A percentile compares a stretch with the other conserved stretches of the same genome.
phyloP scores from a whole-genome alignment of 2,113 vertebrate genomes.

The Rostratula benghalensis region DNA sequence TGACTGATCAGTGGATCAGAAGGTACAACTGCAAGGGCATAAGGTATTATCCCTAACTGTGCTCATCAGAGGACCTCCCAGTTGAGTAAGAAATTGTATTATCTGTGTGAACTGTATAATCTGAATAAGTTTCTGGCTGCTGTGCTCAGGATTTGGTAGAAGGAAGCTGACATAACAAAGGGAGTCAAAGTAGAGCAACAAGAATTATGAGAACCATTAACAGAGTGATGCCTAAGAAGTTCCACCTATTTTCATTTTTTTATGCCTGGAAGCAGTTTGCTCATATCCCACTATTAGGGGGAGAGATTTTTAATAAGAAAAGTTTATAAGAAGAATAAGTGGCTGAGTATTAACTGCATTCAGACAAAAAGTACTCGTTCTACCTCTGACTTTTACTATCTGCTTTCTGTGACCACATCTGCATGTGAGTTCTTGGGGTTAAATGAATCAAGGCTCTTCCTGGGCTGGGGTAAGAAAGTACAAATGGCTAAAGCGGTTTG shows the following conservation, averaged over 20 bases:
- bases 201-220: background rate
- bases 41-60: background rate
- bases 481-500: background rate
- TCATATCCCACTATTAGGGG: background rate
- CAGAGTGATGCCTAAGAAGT: background rate
- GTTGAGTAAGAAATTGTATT: background rate
- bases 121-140: background rate
- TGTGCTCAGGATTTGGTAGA: background rate
- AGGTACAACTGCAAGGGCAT: background rate
- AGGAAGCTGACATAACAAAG: background rate
- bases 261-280: background rate
- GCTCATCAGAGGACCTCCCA: background rate
- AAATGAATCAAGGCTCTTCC: background rate
- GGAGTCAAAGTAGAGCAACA: background rate
- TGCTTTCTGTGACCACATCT: background rate
- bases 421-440: background rate
- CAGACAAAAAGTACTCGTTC: background rate
- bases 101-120: background rate
- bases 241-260: background rate
- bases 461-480: background rate
- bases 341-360: background rate
- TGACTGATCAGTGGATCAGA: background rate
- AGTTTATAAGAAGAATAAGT: background rate
- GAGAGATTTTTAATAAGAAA: background rate
- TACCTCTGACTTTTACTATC: background rate